Conservation (phyloP, 2,888 invertebrate genomes). For the Polyommatus iphigenia region DNA sequence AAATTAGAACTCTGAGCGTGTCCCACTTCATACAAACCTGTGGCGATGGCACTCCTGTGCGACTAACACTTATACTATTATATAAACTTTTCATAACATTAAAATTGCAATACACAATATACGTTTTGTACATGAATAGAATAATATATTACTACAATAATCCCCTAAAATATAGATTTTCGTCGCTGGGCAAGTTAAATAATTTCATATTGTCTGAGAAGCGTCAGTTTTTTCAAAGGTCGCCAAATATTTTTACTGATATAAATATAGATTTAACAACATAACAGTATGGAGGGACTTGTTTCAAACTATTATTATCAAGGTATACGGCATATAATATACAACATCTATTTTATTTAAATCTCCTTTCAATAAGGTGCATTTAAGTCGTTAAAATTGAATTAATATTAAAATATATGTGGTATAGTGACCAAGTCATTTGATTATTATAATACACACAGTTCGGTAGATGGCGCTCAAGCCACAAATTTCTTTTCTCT, state of each 20-base stretch:
- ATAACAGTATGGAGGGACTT: neutral
- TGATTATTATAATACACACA: neutral
- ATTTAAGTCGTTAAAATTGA: neutral
- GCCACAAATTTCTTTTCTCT: neutral
- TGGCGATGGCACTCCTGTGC: neutral
- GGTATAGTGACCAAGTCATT: neutral
- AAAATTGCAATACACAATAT: conserved; percentile 18
- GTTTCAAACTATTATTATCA: neutral
- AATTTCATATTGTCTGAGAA: neutral
- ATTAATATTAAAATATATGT: neutral
- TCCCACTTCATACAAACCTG: neutral
- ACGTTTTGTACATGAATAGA: neutral
- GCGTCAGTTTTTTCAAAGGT: neutral
- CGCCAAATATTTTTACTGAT: neutral
- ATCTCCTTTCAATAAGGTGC: neutral
- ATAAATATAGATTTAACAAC: neutral
- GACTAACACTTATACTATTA: neutral
- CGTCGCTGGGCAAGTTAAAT: neutral
- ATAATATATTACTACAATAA: conserved; percentile 6
- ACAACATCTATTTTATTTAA: neutral
- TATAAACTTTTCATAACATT: conserved; percentile 9
- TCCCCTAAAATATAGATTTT: neutral
- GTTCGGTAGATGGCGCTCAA: neutral
- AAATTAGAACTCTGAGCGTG: neutral
- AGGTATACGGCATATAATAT: neutral